Conservation (phyloP, 2,888 invertebrate species). For the Meiosimyza platycephala region DNA sequence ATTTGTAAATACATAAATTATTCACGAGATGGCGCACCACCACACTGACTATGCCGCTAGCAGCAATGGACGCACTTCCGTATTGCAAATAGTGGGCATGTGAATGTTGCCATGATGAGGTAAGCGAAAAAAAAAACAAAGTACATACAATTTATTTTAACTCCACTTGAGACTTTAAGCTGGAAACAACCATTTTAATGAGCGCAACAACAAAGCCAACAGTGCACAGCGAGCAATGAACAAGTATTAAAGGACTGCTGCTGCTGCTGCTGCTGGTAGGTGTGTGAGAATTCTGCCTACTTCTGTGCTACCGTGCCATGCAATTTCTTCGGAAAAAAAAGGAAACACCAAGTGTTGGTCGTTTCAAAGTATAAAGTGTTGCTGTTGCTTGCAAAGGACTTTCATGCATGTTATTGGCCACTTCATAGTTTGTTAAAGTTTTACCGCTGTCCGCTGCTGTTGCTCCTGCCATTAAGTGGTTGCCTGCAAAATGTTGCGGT, state of each 20-base stretch:
- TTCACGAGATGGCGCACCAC: not conserved
- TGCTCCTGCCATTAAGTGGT: constrained; percentile 23
- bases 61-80: no score
- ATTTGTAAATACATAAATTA: constrained; percentile 34
- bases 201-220: constrained; percentile 12
- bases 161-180: constrained; percentile 20
- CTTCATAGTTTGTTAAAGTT: constrained; percentile 28
- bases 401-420: constrained; percentile 16
- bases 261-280: not conserved
- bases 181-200: constrained; percentile 29
- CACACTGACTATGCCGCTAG: no score
- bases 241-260: not conserved
- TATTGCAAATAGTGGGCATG: constrained; percentile 12
- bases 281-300: no score
- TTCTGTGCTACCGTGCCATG: no score
- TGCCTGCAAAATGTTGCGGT: constrained; percentile 30
- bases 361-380: not conserved
- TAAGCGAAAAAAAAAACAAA: constrained; percentile 8
- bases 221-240: not conserved
- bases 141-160: constrained; percentile 10
- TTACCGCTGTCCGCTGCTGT: not conserved
- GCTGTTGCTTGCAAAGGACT: constrained; percentile 1
- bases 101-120: not conserved
- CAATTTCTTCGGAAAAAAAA: no score
- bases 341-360: not conserved